Evolutionary conservation across 23 tunicate species (phyloP), one percentile per base, ranked within the genome.

Genomic region (Botrylloides violaceus): DNA sequence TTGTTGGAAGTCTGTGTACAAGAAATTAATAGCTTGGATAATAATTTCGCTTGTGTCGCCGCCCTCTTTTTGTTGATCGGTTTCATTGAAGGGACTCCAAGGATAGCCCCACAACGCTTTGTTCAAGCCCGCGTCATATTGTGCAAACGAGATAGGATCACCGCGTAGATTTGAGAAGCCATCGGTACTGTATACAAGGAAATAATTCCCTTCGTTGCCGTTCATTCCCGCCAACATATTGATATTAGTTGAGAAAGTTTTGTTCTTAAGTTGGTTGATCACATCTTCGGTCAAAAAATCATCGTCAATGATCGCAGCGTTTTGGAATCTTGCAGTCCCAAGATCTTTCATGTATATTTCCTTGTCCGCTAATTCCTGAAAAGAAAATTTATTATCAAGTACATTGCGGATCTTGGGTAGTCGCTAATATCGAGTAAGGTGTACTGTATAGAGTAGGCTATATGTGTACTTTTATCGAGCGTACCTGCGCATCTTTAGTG

Each of bases 171-270:
- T 35, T 31, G 5, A 25, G 64, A 36, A 87, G 12, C 77, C 81
- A 1, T 26, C 62, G 3, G 94, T 28, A 0, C 80, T 66, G 71
- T 87, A 87, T 4, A 87, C 80, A 22, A 87, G 81, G 50, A 87
- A 87, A 55, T 87, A 87, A 36, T 76, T 81, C 1, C 95, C 95
- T 71, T 87, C 95, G 65, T 87, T 87, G 2, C 68, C 81, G 76
- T 87, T 87, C 33, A 77, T 80, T 7, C 95, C 95, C 0, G 83
- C 86, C 22, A 87, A 33, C 3, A 87, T 38, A 57, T 86, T 86
- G 29, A 79, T 64, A 26, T 86, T 73, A 1, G 58, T 75, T 26
- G 61, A 59, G 28, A 66, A 77, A 23, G 30, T 49, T 25, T 33
- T 66, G 34, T 59, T 71, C 1, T 28, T 56, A 32, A 43, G 57